Evolutionary conservation across 2,113 vertebrate species (phyloP).

Genomic region (Rhineura floridana): DNA sequence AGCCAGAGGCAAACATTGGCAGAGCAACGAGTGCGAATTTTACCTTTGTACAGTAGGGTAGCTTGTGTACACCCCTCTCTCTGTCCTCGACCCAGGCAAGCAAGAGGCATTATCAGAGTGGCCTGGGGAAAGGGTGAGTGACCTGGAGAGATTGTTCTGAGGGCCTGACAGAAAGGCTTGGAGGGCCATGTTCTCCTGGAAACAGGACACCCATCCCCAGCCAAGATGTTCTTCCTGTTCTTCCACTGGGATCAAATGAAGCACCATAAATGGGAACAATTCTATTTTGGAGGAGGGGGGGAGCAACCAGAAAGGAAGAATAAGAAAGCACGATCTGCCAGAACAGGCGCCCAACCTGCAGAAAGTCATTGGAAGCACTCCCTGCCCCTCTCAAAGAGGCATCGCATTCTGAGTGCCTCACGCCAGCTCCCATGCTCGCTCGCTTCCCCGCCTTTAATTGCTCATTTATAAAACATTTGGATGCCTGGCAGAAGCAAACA

Average conservation of each 20-base stretch:
- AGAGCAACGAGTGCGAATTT: no score
- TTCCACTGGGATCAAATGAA: conserved; percentile 33
- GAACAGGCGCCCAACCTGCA: conserved; percentile 22
- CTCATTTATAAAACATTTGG: conserved; percentile 36
- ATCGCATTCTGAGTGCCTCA: conserved; percentile 37
- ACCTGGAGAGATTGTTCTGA: no score
- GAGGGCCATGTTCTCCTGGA: no score
- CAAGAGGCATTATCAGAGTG: no score
- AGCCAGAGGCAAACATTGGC: no score
- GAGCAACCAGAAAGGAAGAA: not conserved
- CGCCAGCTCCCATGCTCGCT: conserved; percentile 8
- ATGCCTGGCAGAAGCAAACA: not conserved
- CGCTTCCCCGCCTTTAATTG: conserved; percentile 30
- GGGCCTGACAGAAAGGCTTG: no score
- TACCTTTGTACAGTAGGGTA: no score
- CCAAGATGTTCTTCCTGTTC: not conserved
- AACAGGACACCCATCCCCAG: conserved; percentile 45
- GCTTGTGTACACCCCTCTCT: no score
- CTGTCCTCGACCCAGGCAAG: no score
- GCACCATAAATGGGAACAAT: conserved; percentile 32
- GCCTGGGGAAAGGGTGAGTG: no score
- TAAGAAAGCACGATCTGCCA: not conserved
- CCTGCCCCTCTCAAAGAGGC: conserved; percentile 14
- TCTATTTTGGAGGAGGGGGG: not conserved
- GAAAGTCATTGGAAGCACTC: conserved; percentile 44